Percentiles rank a stretch among this genome's conserved stretches.
Evolutionary conservation across 1,140 invertebrate genomes (phyloP).

Genomic region (Druon quercuslanigerum): DNA sequence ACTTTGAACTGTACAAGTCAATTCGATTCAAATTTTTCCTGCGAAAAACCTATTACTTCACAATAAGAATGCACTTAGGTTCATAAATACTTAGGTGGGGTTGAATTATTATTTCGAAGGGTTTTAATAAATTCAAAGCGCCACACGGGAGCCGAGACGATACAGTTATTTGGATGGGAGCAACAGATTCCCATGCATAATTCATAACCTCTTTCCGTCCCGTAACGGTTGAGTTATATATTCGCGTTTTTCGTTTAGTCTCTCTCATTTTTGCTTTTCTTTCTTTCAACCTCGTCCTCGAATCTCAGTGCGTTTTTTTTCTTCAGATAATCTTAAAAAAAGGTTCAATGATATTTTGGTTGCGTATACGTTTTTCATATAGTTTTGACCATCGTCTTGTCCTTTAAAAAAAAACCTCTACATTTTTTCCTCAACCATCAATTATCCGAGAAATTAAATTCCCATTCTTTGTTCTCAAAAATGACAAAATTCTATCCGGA

Average conservation of each 20-base stretch:
- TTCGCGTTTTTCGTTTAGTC: conserved; percentile 12
- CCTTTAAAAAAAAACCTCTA: too few relatives aligned
- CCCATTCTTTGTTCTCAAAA: too few relatives aligned
- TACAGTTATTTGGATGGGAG: conserved; percentile 28
- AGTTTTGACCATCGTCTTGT: too few relatives aligned
- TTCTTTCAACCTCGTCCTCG: conserved; percentile 10
- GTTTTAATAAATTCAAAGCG: conserved; percentile 23
- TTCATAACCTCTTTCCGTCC: conserved; percentile 27
- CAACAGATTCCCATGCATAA: conserved; percentile 27
- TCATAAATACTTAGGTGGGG: conserved; percentile 5
- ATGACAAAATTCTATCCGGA: too few relatives aligned
- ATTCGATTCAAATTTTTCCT: too few relatives aligned
- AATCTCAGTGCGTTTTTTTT: conserved; percentile 8
- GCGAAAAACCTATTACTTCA: too few relatives aligned
- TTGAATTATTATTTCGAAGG: conserved; percentile 6
- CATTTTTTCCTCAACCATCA: too few relatives aligned
- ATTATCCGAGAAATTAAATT: too few relatives aligned
- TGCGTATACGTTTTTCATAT: too few relatives aligned
- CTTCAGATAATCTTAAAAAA: not conserved
- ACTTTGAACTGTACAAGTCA: too few relatives aligned
- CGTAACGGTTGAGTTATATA: conserved; percentile 25
- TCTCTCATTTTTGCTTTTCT: not conserved
- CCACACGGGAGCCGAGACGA: conserved; percentile 23
- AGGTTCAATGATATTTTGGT: too few relatives aligned
- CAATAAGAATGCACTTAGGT: not conserved